Evolutionary conservation across 1,140 invertebrate genomes (phyloP), one percentile per base, ranked within the genome.

Genomic region (Aphaenogaster ashmeadi): DNA sequence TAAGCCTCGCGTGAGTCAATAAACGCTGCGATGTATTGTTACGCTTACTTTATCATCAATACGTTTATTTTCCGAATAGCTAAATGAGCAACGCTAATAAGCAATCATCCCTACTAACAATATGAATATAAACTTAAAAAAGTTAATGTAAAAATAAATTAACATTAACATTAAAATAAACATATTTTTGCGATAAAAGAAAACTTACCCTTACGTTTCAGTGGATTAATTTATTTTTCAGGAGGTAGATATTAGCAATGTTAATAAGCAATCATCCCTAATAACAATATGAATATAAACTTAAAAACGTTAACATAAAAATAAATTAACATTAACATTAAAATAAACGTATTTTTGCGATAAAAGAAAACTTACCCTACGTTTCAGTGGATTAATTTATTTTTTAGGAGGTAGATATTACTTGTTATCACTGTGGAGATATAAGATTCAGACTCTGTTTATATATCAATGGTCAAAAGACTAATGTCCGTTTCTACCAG

Each of bases 1-100:
- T 81, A 81, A 80, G 15, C n/a, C 41, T 60, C 27, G 11, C 47
- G 11, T 58, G 18, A 80, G 44, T 50, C 13, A 36, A 44, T 41
- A 21, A 33, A 56, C 9, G 27, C 56, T 78, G 18, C 3, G 1
- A 21, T 58, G 2, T 67, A 41, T 27, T 41, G 13, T 77, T 77
- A 41, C 8, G 13, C 13, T 41, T 77, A 27, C n/a, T 41, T 15
- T 58, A 60, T 1, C 13, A 58, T 41, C 11, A 74, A 56, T 5
- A 62, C 13, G 9, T 58, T 75, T 56, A 60, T 44, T 60, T 60
- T 41, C 3, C 52, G n/a, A 41, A 56, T 56, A 56, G 3, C 2
- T 56, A n/a, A 15, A 74, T 21, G 11, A 58, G 7, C 6, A 50
- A 41, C 1, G 27, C 3, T 15, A 60, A 21, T 27, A 44, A 41